phyloP scores from a whole-genome alignment of 2,888 invertebrate genomes.

The Cancer borealis region DNA sequence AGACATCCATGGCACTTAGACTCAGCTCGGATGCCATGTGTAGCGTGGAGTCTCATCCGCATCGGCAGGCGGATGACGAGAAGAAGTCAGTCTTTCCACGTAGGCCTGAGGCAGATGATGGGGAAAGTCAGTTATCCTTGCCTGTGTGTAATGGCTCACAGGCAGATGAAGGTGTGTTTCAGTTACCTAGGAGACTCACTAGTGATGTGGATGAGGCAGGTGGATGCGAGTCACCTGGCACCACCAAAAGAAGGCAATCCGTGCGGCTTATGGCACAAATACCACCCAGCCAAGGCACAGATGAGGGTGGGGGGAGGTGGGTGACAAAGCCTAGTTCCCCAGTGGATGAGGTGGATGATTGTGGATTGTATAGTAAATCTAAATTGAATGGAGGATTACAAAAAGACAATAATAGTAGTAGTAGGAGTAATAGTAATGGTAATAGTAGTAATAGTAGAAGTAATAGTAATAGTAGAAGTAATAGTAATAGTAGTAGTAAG shows the following conservation, averaged over 20 bases:
- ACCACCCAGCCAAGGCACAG: neutral
- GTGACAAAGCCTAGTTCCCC: neutral
- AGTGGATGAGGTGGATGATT: too few species aligned
- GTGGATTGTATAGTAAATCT: too few species aligned
- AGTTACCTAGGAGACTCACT: neutral
- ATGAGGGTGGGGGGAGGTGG: neutral
- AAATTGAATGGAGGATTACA: too few species aligned
- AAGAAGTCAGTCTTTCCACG: neutral
- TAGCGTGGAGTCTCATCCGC: neutral
- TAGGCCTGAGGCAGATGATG: neutral
- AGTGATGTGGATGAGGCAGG: neutral
- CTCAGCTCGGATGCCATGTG: neutral
- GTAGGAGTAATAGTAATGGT: too few species aligned
- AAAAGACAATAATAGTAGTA: too few species aligned
- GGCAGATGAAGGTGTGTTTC: neutral
- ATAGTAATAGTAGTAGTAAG: too few species aligned
- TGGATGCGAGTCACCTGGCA: neutral
- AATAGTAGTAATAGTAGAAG: too few species aligned
- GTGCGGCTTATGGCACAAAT: too few species aligned
- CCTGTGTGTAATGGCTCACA: neutral
- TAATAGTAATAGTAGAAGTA: too few species aligned
- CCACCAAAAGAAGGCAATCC: neutral
- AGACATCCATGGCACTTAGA: neutral
- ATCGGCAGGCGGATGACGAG: neutral
- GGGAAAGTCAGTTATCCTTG: neutral